Conservation (phyloP, 2,797 vertebrate species). For the Tangara arthus region DNA sequence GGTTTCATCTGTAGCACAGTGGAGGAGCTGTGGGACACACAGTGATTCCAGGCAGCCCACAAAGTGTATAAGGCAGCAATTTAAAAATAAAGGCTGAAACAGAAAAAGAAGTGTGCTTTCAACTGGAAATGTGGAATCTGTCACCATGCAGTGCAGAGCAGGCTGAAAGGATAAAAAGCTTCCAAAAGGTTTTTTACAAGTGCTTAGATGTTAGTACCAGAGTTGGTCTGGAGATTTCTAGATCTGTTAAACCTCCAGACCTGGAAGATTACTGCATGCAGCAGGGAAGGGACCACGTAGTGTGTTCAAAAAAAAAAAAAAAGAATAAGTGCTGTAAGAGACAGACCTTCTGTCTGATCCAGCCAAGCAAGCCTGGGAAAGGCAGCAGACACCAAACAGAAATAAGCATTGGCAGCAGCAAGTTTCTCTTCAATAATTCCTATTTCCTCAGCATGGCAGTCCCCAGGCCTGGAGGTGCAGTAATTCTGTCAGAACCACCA, state of each 20-base stretch:
- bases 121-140: neutral
- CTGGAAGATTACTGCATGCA: neutral
- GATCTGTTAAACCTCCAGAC: neutral
- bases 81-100: neutral
- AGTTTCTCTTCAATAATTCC: neutral
- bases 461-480: neutral
- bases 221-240: neutral
- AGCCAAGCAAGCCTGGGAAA: neutral
- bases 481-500: neutral
- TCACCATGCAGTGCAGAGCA: accelerated
- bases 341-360: neutral
- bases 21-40: neutral
- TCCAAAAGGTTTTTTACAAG: neutral
- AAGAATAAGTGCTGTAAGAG: neutral
- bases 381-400: neutral
- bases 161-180: neutral
- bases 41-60: neutral
- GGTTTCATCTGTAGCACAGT: neutral
- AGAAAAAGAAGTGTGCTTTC: neutral
- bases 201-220: neutral
- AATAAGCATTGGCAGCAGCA: neutral
- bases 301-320: neutral
- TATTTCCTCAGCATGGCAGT: neutral
- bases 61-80: neutral
- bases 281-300: neutral